Base-by-base conservation (phyloP, 2,888 invertebrate genomes). In the Eupithecia pulchellata region DNA sequence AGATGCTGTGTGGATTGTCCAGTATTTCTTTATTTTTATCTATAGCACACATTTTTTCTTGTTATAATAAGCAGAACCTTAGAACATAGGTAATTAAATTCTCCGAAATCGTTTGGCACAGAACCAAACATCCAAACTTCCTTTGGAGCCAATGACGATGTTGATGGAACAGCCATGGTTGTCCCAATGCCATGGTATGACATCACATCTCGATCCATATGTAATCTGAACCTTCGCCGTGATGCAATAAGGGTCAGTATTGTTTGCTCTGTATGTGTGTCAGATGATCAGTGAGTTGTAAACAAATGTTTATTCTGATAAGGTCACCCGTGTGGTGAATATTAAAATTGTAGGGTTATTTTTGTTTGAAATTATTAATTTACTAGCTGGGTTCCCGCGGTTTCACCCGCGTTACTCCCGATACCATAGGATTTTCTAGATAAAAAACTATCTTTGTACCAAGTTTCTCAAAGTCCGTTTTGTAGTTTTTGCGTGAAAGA, bases 111-210 rank as follows among this genome's bases (percentile, higher is more conserved):
- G n/a, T 6, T 34, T 72, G 72, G 72, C 69, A 69, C 27, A 42
- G 2, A 20, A 32, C 66, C 66, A 72, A 67, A 27, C 30, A 58
- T 52, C n/a, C 27, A 11, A 29, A 57, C 27, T 27, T 57, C 57
- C 57, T 57, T 27, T 47, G 42, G 39, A 77, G 63, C 68, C 69
- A 69, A 67, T 63, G 62, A 64, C 71, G 61, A 66, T 72, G 36
- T 61, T 20, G 34, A 32, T 60, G 58, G n/a, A 61, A 34, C 9
- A 61, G 13, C 61, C 61, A 34, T 69, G 65, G 66, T 67, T 61
- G 66, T 74, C 25, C 61, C 75, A 78, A 75, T 78, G 73, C 71
- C 74, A 74, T 63, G 58, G 60, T 72, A 68, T 77, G 77, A 77
- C 77, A 77, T 77, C 76, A 77, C 39, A 68, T 68, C 58, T 20